A percentile compares a stretch with the other conserved stretches of the same genome.
These are phyloP conservation scores for Hermodice carunculata DNA, from an alignment of 2,888 invertebrate genomes.

Conservation along the genomic window DNA sequence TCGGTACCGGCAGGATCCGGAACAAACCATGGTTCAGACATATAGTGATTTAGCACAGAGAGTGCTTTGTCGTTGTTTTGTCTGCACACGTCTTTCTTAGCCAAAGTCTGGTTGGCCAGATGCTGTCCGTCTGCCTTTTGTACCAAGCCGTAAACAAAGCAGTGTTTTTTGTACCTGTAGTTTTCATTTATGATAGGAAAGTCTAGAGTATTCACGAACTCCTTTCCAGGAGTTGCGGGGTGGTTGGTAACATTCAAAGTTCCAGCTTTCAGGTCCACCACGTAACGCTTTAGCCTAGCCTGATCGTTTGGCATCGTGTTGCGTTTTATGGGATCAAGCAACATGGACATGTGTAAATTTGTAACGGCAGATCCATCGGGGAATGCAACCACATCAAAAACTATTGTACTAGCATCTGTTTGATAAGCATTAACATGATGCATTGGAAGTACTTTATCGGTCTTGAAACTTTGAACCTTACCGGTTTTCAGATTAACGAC, in stretches of 20 bases:
- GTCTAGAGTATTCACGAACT: constrained; percentile 49
- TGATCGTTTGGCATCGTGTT: constrained; percentile 48
- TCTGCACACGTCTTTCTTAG: constrained; percentile 58
- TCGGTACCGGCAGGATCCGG: constrained; percentile 43
- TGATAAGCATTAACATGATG: constrained; percentile 64
- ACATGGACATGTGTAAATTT: constrained; percentile 52
- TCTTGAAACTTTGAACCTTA: constrained; percentile 41
- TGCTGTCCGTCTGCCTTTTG: constrained; percentile 50
- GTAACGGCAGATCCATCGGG: too few relatives aligned
- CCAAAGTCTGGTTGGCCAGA: constrained; percentile 51
- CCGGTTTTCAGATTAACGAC: constrained; percentile 51
- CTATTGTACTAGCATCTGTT: constrained; percentile 34
- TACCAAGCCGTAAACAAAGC: constrained; percentile 59
- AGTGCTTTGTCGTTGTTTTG: constrained; percentile 44
- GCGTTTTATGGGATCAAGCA: constrained; percentile 45
- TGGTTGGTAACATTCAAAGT: constrained; percentile 32
- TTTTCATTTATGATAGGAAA: constrained; percentile 62
- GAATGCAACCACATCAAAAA: constrained; percentile 57
- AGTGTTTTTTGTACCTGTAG: constrained; percentile 52
- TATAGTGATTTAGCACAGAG: constrained; percentile 49
- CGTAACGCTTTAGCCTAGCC: constrained; percentile 45
- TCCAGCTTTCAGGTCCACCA: constrained; percentile 48
- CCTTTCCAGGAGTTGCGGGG: constrained; percentile 20
- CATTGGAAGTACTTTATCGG: constrained; percentile 55
- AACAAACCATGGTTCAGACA: constrained; percentile 61